Base-by-base conservation (phyloP, 37 sponge, comb jelly and placozoan genomes). In the Dysidea cf. avara region DNA sequence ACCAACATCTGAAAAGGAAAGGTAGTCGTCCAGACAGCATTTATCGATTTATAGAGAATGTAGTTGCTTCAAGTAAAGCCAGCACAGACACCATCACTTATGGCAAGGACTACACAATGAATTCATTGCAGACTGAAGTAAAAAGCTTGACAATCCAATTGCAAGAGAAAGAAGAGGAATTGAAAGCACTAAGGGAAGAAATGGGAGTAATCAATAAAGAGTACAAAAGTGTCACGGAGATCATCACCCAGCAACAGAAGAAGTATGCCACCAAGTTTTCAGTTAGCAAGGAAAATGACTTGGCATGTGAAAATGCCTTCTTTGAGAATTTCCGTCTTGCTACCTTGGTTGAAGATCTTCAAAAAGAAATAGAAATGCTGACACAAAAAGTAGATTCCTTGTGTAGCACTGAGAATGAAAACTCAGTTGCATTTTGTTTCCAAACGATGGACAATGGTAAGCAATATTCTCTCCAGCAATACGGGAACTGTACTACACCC, bases 21-120 rank as follows among this genome's bases (percentile, higher is more conserved):
- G 55, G 59, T 20, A 72, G 47, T 37, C 73, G 61, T 20, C 73
- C 73, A 56, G 61, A 36, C 26, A 56, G 56, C 61, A 38, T 57
- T 3, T 72, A 72, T 25, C 37, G 22, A 24, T 72, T 72, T 56
- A 59, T 72, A 20, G 39, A 72, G 21, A 29, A 36, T 21, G 24
- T 72, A 37, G 61, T 28, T 37, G 58, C 33, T 35, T 72, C 61
- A 36, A 2, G 46, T 46, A 72, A 36, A 50, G 55, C 48, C 7
- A 35, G 28, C 40, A 20, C 60, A 37, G 73, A 72, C 7, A 39
- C 60, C 25, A 56, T 72, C 39, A 7, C 55, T 36, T 72, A 72
- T 39, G 73, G 73, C 24, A 53, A 31, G 2, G 55, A 70, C 30
- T 39, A 56, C 20, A 56, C 58, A 58, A 47, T 72, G 54, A 26